Evolutionary conservation across 2,888 invertebrate genomes (phyloP), one percentile per base, ranked within the genome.

Genomic region (Boloria selene): DNA sequence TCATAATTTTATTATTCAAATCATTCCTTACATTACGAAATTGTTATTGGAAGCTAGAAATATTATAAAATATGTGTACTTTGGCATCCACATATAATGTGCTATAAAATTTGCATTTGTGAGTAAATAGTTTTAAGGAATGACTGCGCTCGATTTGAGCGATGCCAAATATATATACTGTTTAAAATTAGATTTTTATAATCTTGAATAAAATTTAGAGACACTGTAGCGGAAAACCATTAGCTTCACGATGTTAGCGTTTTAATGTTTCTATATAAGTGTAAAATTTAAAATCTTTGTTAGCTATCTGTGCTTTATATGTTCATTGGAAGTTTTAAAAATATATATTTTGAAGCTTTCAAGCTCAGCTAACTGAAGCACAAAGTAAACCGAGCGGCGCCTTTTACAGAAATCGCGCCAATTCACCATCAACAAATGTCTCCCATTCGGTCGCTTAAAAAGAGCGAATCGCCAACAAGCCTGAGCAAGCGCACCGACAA

Each of bases 361-460:
- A 70, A 70, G 47, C 55, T 14, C 10, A 47, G 44, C 26, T 53
- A 56, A 59, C 67, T 38, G 42, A 66, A 69, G 47, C 54, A 69
- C 61, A 72, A 73, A 77, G 73, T 73, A 69, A 62, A 65, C 58
- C 65, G 74, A 73, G 63, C 64, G 53, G 62, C 72, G 70, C 77
- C 77, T 81, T 73, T 91, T 90, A 53, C 92, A 92, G 92, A 92
- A 86, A 90, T 92, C 82, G 88, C 89, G 77, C 91, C 92, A 74
- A 89, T 92, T 70, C 91, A 92, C 76, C 92, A 92, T 72, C 91
- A 92, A 79, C 92, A 93, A 84, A 92, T 92, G 90, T 92, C 93
- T 62, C 93, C 92, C 74, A 92, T 90, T 77, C 90, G 92, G 75
- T 89, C 90, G 69, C 70, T 91, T 79, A 92, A 91, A 83, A 91